These are phyloP conservation scores for Sebastes alutus DNA, from an alignment of 2,797 vertebrate genomes.

Conservation along the genomic window DNA sequence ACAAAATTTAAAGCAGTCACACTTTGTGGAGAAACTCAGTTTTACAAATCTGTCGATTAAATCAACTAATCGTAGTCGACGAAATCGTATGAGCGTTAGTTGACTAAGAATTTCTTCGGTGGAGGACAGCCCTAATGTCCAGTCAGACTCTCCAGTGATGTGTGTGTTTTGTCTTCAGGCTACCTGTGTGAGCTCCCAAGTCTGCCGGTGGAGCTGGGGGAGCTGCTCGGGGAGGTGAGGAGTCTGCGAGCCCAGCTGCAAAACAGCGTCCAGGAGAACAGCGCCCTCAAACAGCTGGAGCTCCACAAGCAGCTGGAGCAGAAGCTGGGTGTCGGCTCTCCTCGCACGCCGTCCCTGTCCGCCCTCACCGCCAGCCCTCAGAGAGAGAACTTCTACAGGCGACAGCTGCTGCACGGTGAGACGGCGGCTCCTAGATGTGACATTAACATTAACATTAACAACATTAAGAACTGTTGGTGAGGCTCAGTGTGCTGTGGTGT, in stretches of 20 bases:
- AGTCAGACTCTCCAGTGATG: not conserved
- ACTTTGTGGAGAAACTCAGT: no score
- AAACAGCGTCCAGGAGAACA: conserved; percentile 86
- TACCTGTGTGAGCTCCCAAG: conserved; percentile 71
- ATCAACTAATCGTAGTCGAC: no score
- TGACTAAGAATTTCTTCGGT: no score
- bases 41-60: no score
- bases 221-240: conserved; percentile 85
- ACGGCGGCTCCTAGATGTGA: not conserved
- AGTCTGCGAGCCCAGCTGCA: conserved; percentile 87
- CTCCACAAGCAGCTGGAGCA: conserved; percentile 88
- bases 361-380: conserved; percentile 78
- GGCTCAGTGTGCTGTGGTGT: conserved; percentile 41
- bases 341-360: conserved; percentile 69
- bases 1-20: no score
- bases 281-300: conserved; percentile 82
- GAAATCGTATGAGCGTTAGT: no score
- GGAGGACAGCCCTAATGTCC: not conserved
- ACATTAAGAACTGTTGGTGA: not conserved
- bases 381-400: conserved; percentile 78
- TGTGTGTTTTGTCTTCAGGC: conserved; percentile 65
- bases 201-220: conserved; percentile 79
- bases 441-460: not conserved
- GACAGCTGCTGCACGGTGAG: conserved; percentile 84
- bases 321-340: conserved; percentile 73